These are phyloP conservation scores for Ischnus inquisitorius DNA, from an alignment of 2,888 invertebrate species.

Conservation along the genomic window DNA sequence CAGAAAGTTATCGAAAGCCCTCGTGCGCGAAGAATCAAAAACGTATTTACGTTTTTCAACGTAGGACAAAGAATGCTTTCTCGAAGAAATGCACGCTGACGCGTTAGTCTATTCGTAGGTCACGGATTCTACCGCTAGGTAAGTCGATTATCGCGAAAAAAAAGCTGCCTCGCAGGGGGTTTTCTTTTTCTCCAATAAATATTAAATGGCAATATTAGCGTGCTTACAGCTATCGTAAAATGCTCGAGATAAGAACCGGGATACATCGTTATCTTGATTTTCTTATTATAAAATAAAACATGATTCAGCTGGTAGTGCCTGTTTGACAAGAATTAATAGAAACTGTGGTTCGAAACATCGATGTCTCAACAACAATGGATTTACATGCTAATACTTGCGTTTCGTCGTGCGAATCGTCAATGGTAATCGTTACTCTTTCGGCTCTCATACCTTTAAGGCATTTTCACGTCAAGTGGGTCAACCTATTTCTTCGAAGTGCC, in stretches of 20 bases:
- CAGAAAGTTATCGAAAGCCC: neutral
- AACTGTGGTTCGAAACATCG: constrained; percentile 51
- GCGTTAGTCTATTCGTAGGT: constrained; percentile 30
- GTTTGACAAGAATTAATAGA: constrained; percentile 52
- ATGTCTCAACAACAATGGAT: constrained; percentile 51
- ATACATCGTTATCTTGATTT: constrained; percentile 2
- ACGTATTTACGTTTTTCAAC: neutral
- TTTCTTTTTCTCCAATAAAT: constrained; percentile 47
- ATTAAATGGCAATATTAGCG: constrained; percentile 50
- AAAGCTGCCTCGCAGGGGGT: constrained; percentile 33
- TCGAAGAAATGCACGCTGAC: neutral
- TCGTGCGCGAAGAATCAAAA: neutral
- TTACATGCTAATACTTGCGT: neutral
- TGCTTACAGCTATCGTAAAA: constrained; percentile 49
- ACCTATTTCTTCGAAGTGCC: too few relatives aligned
- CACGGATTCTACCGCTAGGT: constrained; percentile 37
- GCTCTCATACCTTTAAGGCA: too few relatives aligned
- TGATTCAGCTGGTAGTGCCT: constrained; percentile 27
- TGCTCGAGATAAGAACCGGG: constrained; percentile 24
- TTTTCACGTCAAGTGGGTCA: too few relatives aligned
- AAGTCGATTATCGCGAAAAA: constrained; percentile 41
- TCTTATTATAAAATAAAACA: constrained; percentile 32
- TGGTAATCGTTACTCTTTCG: constrained; percentile 20
- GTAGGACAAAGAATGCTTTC: neutral
- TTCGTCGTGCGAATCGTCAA: constrained; percentile 19